Base-by-base conservation (phyloP, 35 echinoderm and acorn worm species). In the Apostichopus parvimensis region DNA sequence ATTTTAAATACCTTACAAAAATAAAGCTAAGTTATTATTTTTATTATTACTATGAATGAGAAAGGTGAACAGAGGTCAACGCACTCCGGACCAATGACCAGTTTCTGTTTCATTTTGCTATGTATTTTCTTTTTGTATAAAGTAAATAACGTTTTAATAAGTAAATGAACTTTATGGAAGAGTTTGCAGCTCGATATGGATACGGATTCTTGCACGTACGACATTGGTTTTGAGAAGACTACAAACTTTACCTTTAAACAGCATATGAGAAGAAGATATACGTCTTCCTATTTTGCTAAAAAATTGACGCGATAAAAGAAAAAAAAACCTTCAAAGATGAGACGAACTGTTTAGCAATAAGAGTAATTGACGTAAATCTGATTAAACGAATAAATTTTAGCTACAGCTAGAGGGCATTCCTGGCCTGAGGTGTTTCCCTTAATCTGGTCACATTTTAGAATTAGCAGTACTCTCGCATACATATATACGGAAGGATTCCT, bases 361-460 rank as follows among this genome's bases (percentile, higher is more conserved):
- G 62, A 75, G 86, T 88, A 88, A 88, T 88, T 88, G 86, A 88
- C 86, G 64, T 52, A 72, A 88, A 88, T 88, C 86, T 88, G 86
- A 88, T 88, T 88, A 87, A 17, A 17, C 21, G 64, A 88, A 23
- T 28, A 88, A 15, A 84, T 84, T 65, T 88, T 52, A 72, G 24
- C 57, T 52, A 54, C 60, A 25, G 17, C 34, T 62, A 10, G 60
- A 88, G 86, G 86, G 86, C 25, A n/a, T 12, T 26, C 58, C 64
- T 88, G 52, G 86, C 86, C 86, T 68, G 45, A 62, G 86, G 86
- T 88, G 28, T 54, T 73, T 66, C 23, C 86, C 45, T 52, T 88
- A 88, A 88, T 88, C 86, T 88, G 57, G 86, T 73, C 57, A 66
- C 34, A 84, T 56, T 75, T 68, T 84, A 59, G 52, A 84, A 84